These are phyloP conservation scores for Epinephelus moara DNA, from an alignment of 2,113 vertebrate species.

Conservation along the genomic window DNA sequence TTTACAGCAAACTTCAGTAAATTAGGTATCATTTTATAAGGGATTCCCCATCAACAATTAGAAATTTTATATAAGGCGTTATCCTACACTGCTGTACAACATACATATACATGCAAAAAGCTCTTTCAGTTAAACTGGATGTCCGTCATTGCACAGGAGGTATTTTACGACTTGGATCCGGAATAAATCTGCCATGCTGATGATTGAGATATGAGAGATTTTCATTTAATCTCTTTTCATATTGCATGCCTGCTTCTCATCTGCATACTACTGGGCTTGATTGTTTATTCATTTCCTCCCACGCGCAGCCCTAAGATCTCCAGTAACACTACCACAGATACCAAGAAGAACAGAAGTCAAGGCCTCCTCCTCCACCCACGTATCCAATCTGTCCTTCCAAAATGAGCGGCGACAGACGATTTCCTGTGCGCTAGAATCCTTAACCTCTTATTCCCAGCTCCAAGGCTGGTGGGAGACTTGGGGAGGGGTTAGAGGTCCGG, in stretches of 20 bases:
- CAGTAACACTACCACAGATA: slow-evolving; percentile 15
- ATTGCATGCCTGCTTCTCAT: slow-evolving; percentile 19
- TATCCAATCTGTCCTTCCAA: slow-evolving; percentile 64
- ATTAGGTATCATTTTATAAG: not conserved
- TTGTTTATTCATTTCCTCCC: slow-evolving; percentile 49
- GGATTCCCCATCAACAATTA: not conserved
- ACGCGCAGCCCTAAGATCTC: slow-evolving; percentile 40
- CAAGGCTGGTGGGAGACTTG: slow-evolving; percentile 50
- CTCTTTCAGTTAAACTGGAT: not conserved
- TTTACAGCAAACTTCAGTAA: not conserved
- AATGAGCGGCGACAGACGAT: slow-evolving; percentile 63
- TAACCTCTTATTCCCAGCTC: slow-evolving; percentile 46
- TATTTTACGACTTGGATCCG: not conserved
- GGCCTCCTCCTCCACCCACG: slow-evolving; percentile 53
- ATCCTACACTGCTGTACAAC: not conserved
- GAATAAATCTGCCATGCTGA: not conserved
- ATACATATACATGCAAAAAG: not conserved
- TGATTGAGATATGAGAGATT: slow-evolving; percentile 25
- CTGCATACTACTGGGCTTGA: slow-evolving; percentile 8
- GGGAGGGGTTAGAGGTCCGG: slow-evolving; percentile 67
- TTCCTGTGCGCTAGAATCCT: slow-evolving; percentile 65
- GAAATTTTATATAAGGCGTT: not conserved
- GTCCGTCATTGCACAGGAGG: not conserved
- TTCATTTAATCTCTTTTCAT: slow-evolving; percentile 10
- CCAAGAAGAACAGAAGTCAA: slow-evolving; percentile 55